Evolutionary conservation across 1,140 invertebrate species (phyloP).

Genomic region (Pogonomyrmex barbatus): DNA sequence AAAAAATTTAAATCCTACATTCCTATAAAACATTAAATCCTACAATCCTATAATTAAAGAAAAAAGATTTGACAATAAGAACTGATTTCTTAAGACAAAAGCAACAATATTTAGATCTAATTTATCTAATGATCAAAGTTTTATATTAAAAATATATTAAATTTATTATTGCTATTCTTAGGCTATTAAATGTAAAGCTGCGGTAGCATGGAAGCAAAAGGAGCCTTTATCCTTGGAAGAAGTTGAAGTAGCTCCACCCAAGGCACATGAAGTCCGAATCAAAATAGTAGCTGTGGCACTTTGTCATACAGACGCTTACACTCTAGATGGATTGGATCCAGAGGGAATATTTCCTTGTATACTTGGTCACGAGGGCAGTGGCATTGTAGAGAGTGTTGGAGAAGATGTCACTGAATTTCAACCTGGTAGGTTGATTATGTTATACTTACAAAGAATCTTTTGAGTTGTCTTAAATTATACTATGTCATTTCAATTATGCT

Average conservation of each 20-base stretch:
- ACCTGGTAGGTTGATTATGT: conserved; percentile 87
- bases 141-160: background rate
- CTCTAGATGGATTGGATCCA: conserved; percentile 95
- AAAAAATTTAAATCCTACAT: background rate
- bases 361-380: conserved; percentile 97
- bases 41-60: background rate
- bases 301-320: conserved; percentile 99
- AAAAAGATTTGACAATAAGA: background rate
- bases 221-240: conserved; percentile 95
- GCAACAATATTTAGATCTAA: conserved; percentile 1
- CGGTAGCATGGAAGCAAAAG: conserved; percentile 96
- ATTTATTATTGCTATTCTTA: conserved; percentile 76
- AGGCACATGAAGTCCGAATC: conserved; percentile 93
- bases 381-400: conserved; percentile 98
- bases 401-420: conserved; percentile 96
- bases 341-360: conserved; percentile 98
- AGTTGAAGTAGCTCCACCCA: conserved; percentile 97
- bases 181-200: conserved; percentile 95
- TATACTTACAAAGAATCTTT: background rate
- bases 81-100: background rate
- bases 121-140: background rate
- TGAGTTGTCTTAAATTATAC: conserved; percentile 34
- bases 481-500: conserved; percentile 32
- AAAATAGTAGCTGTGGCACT: conserved; percentile 95
- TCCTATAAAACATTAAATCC: background rate